phyloP scores from a whole-genome alignment of 2,888 invertebrate genomes.

The Erebia ligea region DNA sequence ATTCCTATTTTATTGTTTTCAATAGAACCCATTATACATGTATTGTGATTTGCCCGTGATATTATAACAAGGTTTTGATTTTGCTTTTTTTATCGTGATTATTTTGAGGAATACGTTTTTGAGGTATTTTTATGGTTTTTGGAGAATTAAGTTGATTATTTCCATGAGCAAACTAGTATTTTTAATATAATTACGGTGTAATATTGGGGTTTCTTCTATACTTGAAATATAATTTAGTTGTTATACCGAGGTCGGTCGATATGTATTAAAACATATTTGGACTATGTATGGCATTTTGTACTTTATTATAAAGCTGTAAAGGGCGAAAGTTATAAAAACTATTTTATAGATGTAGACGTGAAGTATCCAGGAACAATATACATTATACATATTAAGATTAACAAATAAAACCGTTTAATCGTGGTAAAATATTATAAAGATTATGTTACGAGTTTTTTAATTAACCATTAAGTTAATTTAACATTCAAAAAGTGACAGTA shows the following conservation, averaged over 20 bases:
- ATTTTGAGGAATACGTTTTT: neutral
- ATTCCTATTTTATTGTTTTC: neutral
- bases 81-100: constrained; percentile 1
- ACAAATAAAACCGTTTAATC: neutral
- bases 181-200: neutral
- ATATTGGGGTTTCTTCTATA: neutral
- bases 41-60: constrained; percentile 13
- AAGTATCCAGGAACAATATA: constrained; percentile 12
- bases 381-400: constrained; percentile 8
- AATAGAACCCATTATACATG: neutral
- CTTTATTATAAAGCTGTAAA: constrained; percentile 20
- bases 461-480: neutral
- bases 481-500: constrained; percentile 4
- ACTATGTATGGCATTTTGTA: constrained; percentile 24
- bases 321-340: constrained; percentile 11
- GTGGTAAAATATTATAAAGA: neutral
- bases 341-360: constrained; percentile 3
- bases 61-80: constrained; percentile 8
- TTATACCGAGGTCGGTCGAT: neutral
- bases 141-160: neutral
- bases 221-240: neutral
- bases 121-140: neutral
- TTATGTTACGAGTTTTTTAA: constrained; percentile 4
- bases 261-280: neutral
- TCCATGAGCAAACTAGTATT: neutral